Evolutionary conservation across 2,113 vertebrate genomes (phyloP).

Genomic region (Meleagris gallopavo): DNA sequence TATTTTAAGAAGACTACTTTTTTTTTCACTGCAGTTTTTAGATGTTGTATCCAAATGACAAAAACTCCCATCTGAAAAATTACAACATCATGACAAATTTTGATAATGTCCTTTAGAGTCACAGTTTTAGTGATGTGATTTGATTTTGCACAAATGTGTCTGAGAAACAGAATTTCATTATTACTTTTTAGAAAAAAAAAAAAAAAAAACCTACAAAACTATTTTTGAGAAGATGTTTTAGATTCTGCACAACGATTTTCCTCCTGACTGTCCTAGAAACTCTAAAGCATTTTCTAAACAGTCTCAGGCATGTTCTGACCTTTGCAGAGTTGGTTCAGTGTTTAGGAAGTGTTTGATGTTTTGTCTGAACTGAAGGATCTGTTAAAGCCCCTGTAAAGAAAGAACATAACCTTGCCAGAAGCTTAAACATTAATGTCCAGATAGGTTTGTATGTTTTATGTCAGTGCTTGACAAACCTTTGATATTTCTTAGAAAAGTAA

Average conservation of each 20-base stretch:
- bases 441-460: slow-evolving; percentile 19
- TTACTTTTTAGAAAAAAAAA: neutral
- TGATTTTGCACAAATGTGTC: neutral
- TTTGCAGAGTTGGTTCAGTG: neutral
- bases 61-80: neutral
- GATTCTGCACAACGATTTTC: rapidly evolving
- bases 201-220: neutral
- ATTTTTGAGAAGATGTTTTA: neutral
- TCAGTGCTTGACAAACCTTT: neutral
- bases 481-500: neutral
- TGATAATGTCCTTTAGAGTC: neutral
- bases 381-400: neutral
- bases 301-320: neutral
- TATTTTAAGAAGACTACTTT: neutral
- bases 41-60: neutral
- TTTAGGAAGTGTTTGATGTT: slow-evolving; percentile 10
- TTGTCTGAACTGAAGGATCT: neutral
- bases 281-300: neutral
- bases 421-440: neutral
- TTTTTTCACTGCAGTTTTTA: neutral
- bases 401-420: neutral
- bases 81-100: neutral
- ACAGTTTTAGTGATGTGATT: neutral
- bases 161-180: neutral
- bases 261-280: neutral